A percentile compares a stretch with the other conserved stretches of the same genome.
Conservation (phyloP, 2,888 invertebrate genomes). For the Zaprionus lineosus region DNA sequence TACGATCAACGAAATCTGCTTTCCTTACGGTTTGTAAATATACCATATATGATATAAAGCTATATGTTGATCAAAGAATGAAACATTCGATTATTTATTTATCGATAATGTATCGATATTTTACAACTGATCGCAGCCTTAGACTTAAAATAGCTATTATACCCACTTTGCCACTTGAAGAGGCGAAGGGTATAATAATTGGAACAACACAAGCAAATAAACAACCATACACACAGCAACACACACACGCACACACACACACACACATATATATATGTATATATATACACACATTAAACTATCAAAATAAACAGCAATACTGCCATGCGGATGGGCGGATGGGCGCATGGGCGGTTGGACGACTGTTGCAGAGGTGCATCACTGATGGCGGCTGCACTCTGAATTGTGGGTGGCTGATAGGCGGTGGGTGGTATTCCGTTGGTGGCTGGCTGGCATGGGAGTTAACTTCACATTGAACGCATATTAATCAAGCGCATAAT, state of each 20-base stretch:
- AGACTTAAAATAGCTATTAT: too few species aligned
- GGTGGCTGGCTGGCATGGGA: background rate
- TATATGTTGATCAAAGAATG: too few species aligned
- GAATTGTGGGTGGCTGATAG: background rate
- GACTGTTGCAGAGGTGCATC: background rate
- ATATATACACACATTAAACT: constrained; percentile 39
- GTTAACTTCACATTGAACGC: constrained; percentile 57
- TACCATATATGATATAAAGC: too few species aligned
- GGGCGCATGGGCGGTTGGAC: background rate
- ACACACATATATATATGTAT: constrained; percentile 26
- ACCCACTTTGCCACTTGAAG: too few species aligned
- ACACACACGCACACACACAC: constrained; percentile 20
- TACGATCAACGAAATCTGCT: too few species aligned
- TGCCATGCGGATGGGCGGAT: constrained; percentile 18
- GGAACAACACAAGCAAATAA: constrained; percentile 43
- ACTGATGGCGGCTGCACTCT: too few species aligned
- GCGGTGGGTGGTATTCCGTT: background rate
- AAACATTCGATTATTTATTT: too few species aligned
- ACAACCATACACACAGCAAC: constrained; percentile 30
- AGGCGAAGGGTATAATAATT: background rate
- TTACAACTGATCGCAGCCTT: too few species aligned
- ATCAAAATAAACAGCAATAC: constrained; percentile 70
- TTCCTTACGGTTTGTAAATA: too few species aligned
- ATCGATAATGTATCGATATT: too few species aligned
- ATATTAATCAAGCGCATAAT: constrained; percentile 76